These are phyloP conservation scores for Eurystomus gularis DNA, from an alignment of 2,113 vertebrate species.

Conservation along the genomic window DNA sequence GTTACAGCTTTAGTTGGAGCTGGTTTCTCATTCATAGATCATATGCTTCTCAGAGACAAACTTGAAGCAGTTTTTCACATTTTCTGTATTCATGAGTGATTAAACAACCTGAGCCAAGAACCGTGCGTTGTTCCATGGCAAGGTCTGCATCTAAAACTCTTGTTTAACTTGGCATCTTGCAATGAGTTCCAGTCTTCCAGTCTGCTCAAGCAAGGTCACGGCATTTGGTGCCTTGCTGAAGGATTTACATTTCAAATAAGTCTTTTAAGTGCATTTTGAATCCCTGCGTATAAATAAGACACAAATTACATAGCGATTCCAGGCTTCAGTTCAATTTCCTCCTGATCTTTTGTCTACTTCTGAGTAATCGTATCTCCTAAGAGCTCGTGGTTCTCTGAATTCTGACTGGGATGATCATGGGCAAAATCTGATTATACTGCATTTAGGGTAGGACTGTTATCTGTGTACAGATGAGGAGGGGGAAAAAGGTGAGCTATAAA, in stretches of 20 bases:
- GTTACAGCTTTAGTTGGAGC: background rate
- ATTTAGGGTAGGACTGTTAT: background rate
- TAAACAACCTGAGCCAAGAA: background rate
- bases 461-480: background rate
- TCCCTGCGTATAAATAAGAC: background rate
- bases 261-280: background rate
- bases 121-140: background rate
- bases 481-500: background rate
- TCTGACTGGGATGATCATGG: background rate
- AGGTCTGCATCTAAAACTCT: background rate
- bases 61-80: background rate
- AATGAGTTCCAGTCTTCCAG: background rate
- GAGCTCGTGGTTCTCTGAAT: background rate
- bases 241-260: background rate
- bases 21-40: background rate
- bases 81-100: background rate
- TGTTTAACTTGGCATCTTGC: background rate
- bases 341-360: background rate
- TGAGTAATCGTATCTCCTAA: background rate
- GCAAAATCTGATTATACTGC: background rate
- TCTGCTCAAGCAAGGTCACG: background rate
- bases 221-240: background rate
- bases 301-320: background rate
- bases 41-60: background rate
- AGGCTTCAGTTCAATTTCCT: background rate